A percentile compares a stretch with the other conserved stretches of the same genome.
phyloP scores from a whole-genome alignment of 2,888 invertebrate genomes.

The Coelogynopora nodosa region DNA sequence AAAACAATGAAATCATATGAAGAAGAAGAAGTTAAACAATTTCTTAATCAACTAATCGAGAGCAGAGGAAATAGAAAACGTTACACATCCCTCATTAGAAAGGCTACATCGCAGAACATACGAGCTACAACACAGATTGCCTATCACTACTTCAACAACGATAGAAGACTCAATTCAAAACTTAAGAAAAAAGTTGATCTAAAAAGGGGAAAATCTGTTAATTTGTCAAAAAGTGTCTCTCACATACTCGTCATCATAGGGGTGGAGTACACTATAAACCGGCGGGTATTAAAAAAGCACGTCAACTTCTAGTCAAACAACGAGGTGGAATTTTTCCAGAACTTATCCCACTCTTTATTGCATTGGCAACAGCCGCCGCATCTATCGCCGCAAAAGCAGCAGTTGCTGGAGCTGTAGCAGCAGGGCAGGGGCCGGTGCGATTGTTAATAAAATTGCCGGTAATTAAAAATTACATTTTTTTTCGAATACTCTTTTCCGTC shows the following conservation, averaged over 20 bases:
- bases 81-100: conserved; percentile 6
- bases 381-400: background rate
- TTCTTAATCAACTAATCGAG: background rate
- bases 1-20: background rate
- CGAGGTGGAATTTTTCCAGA: background rate
- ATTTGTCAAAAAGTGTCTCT: background rate
- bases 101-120: background rate
- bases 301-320: background rate
- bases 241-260: conserved; percentile 3
- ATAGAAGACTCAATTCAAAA: conserved; percentile 5
- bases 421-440: background rate
- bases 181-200: background rate
- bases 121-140: conserved; percentile 15
- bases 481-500: background rate
- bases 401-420: background rate
- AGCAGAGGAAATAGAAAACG: background rate
- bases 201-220: background rate
- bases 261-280: background rate
- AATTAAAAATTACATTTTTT: background rate
- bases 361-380: conserved; percentile 17
- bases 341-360: conserved; percentile 2
- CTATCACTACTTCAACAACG: background rate
- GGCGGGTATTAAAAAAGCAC: conserved; percentile 1
- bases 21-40: background rate
- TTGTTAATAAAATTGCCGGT: background rate